A percentile compares a stretch with the other conserved stretches of the same genome.
Evolutionary conservation across 2,888 invertebrate genomes (phyloP).

Genomic region (Gortyna flavago): DNA sequence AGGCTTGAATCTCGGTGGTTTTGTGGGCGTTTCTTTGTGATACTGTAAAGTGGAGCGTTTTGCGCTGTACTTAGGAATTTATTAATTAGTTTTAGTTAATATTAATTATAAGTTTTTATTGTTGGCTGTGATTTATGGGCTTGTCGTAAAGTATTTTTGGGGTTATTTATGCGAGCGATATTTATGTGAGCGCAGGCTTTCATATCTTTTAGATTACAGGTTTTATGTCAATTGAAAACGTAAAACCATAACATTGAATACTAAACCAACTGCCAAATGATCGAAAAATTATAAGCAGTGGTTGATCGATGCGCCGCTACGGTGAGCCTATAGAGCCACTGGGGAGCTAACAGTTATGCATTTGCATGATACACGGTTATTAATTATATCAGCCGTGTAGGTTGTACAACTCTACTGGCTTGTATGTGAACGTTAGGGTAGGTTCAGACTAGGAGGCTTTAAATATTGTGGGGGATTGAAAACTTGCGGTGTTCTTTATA

Average conservation of each 20-base stretch:
- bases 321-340: constrained; percentile 4
- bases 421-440: not conserved
- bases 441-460: not conserved
- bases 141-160: not conserved
- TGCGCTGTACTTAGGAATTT: constrained; percentile 29
- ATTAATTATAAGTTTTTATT: constrained; percentile 40
- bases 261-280: constrained; percentile 16
- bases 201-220: not conserved
- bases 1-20: constrained; percentile 33
- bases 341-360: constrained; percentile 39
- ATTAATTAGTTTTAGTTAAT: constrained; percentile 47
- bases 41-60: constrained; percentile 2
- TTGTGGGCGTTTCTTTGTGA: constrained; percentile 39
- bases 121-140: constrained; percentile 30
- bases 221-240: not conserved
- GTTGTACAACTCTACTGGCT: constrained; percentile 10
- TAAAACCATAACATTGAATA: not conserved
- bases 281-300: constrained; percentile 24
- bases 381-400: constrained; percentile 54
- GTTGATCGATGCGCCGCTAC: constrained; percentile 35
- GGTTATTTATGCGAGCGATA: too few relatives aligned
- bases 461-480: not conserved
- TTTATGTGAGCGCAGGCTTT: not conserved
- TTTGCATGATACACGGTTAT: constrained; percentile 65
- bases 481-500: not conserved